Percentiles rank a stretch among this genome's conserved stretches.
Conservation (phyloP, 2,888 invertebrate genomes). For the Ptychoptera albimana region DNA sequence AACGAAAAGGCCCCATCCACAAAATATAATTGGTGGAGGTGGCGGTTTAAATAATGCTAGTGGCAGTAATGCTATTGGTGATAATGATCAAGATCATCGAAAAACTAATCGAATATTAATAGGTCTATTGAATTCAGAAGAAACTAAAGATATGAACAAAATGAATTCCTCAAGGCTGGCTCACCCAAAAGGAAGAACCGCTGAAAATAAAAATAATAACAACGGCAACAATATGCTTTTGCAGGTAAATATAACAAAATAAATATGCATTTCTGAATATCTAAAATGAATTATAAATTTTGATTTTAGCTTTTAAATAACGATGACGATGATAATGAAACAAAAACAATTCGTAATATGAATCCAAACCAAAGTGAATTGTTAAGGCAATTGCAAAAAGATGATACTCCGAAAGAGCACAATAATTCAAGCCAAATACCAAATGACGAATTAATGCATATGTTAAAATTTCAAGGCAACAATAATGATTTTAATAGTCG, state of each 20-base stretch:
- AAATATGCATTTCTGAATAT: too few relatives aligned
- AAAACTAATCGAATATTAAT: slow-evolving; percentile 17
- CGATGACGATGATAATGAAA: slow-evolving; percentile 58
- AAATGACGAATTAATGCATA: slow-evolving; percentile 28
- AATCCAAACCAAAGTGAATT: slow-evolving; percentile 32
- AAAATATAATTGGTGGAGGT: slow-evolving; percentile 11
- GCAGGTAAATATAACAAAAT: too few relatives aligned
- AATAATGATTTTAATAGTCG: slow-evolving; percentile 25
- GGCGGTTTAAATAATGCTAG: slow-evolving; percentile 9
- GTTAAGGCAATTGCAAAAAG: slow-evolving; percentile 35
- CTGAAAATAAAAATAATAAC: slow-evolving; percentile 22
- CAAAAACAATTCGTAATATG: slow-evolving; percentile 18
- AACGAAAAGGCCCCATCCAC: slow-evolving; percentile 23
- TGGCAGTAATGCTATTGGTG: slow-evolving; percentile 9
- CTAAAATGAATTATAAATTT: too few relatives aligned
- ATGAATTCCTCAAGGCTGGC: slow-evolving; percentile 14
- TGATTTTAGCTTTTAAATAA: slow-evolving; percentile 56
- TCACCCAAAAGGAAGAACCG: slow-evolving; percentile 12
- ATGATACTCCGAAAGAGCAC: slow-evolving; percentile 21
- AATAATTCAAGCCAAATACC: slow-evolving; percentile 22
- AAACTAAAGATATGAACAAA: slow-evolving; percentile 23
- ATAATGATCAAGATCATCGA: slow-evolving; percentile 24
- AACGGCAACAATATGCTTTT: slow-evolving; percentile 46
- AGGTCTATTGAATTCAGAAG: slow-evolving; percentile 21
- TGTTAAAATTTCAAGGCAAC: slow-evolving; percentile 24